Percentiles rank a stretch among this genome's conserved stretches.
phyloP scores from a whole-genome alignment of 2,113 vertebrate genomes.

The Phalacrocorax brasilianus region DNA sequence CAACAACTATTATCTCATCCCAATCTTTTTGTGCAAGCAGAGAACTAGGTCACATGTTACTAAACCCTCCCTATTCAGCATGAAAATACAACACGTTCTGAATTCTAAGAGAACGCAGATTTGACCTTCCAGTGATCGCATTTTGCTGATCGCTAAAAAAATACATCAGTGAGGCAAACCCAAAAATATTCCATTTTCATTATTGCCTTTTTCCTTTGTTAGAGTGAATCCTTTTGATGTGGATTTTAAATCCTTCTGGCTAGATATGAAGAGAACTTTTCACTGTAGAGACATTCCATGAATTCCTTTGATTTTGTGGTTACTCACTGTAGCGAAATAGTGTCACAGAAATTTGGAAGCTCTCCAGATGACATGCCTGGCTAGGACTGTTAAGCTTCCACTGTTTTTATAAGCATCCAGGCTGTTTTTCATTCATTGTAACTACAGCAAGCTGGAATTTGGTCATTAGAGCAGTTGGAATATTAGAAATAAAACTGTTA shows the following conservation, averaged over 20 bases:
- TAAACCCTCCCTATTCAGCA: background rate
- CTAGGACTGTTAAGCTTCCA: background rate
- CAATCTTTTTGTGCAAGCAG: background rate
- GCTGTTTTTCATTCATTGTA: background rate
- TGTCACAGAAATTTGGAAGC: conserved; percentile 31
- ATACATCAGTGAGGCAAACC: background rate
- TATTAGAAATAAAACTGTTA: background rate
- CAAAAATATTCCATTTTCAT: background rate
- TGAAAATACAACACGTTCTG: background rate
- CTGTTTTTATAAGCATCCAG: background rate
- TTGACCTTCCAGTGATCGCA: background rate
- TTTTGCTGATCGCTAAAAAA: background rate
- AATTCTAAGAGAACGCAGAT: background rate
- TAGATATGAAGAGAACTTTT: background rate
- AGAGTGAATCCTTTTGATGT: conserved; percentile 13
- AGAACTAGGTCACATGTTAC: background rate
- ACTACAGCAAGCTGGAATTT: background rate
- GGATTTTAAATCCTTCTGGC: conserved; percentile 40
- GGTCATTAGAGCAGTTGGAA: background rate
- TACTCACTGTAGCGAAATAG: conserved; percentile 12
- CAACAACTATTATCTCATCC: background rate
- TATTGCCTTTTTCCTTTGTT: conserved; percentile 7
- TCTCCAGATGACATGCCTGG: background rate
- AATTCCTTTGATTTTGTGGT: conserved; percentile 51
- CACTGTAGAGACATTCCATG: conserved; percentile 45